phyloP scores from a whole-genome alignment of 1,140 invertebrate genomes.

The Whitmania pigra region DNA sequence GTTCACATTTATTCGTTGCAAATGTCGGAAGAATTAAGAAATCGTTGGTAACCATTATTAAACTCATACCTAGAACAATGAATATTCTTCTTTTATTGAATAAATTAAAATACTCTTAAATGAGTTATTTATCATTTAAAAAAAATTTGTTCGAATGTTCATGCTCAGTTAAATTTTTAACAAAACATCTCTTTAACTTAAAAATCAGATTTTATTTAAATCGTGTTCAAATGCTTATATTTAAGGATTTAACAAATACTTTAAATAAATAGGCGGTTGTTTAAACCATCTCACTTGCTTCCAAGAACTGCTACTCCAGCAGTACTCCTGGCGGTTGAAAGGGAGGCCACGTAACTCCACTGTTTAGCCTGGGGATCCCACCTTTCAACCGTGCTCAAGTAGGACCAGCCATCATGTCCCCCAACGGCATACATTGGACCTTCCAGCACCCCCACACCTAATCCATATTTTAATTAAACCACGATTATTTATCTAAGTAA shows the following conservation, averaged over 20 bases:
- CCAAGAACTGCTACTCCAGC: constrained; percentile 75
- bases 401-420: constrained; percentile 87
- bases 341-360: constrained; percentile 75
- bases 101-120: too few species aligned
- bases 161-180: too few species aligned
- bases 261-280: too few species aligned
- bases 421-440: constrained; percentile 84
- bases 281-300: constrained; percentile 49
- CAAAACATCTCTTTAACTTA: too few species aligned
- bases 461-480: constrained; percentile 13
- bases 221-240: too few species aligned
- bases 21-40: background rate
- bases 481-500: background rate
- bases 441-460: constrained; percentile 70
- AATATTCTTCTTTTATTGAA: too few species aligned
- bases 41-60: background rate
- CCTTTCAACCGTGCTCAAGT: constrained; percentile 76
- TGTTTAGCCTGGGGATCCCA: constrained; percentile 73
- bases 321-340: constrained; percentile 71
- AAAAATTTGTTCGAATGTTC: too few species aligned
- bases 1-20: too few species aligned
- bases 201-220: too few species aligned
- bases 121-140: too few species aligned
- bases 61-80: background rate
- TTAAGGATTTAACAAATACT: too few species aligned